These are phyloP conservation scores for Aplysia californica DNA, from an alignment of 1,140 invertebrate genomes.

Conservation along the genomic window DNA sequence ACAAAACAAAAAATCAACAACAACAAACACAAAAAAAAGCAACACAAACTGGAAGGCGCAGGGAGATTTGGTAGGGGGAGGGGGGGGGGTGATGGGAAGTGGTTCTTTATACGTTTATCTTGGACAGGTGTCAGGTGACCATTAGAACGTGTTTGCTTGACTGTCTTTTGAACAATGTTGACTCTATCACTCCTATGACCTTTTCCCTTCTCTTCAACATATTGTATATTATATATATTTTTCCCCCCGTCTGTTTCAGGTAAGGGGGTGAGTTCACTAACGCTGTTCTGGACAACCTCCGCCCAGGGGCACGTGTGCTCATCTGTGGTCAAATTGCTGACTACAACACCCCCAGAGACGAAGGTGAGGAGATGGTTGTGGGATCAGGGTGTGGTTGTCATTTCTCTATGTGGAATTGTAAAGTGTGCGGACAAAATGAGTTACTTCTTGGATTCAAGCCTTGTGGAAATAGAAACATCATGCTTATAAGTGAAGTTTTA, in stretches of 20 bases:
- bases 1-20: no score
- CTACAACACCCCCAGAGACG: not conserved
- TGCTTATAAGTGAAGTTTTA: no score
- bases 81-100: no score
- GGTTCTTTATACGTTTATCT: no score
- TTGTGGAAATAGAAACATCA: no score
- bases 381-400: not conserved
- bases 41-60: no score
- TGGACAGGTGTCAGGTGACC: no score
- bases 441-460: no score
- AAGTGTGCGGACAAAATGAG: no score
- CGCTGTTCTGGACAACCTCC: slow-evolving; percentile 34
- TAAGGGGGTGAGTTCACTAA: slow-evolving; percentile 42
- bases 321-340: slow-evolving; percentile 42
- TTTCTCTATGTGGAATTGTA: not conserved
- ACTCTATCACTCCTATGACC: no score
- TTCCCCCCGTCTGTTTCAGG: slow-evolving; percentile 44
- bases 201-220: not conserved
- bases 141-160: no score
- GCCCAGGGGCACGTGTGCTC: slow-evolving; percentile 28
- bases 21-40: no score
- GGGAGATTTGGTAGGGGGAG: not conserved
- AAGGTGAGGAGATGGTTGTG: not conserved
- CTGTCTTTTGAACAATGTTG: not conserved
- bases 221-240: not conserved